Evolutionary conservation across 2,888 invertebrate genomes (phyloP).

Genomic region (Hermaeophaga mercurialis): DNA sequence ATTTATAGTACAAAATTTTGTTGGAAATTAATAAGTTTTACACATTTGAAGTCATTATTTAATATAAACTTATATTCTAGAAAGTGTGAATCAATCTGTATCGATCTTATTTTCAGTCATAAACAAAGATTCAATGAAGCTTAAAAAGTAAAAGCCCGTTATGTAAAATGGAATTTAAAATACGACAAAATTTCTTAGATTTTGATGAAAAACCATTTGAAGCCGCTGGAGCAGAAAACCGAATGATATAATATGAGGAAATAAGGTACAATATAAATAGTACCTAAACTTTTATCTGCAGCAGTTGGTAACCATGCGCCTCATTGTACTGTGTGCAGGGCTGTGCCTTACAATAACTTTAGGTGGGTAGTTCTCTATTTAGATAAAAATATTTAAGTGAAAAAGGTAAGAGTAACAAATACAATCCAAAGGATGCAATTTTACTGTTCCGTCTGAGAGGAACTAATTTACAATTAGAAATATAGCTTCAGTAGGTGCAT

Average conservation of each 20-base stretch:
- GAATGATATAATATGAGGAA: conserved; percentile 13
- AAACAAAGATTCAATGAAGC: not conserved
- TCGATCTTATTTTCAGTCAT: not conserved
- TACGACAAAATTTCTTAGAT: not conserved
- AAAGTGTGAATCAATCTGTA: not conserved
- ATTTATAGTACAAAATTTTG: too few species aligned
- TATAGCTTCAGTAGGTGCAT: too few species aligned
- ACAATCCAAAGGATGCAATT: too few species aligned
- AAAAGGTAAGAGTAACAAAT: too few species aligned
- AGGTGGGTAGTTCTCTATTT: not conserved
- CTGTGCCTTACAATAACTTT: conserved; percentile 46
- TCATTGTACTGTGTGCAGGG: conserved; percentile 49
- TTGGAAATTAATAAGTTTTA: too few species aligned
- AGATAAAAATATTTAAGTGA: too few species aligned
- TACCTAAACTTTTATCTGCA: conserved; percentile 3
- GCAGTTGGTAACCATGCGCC: conserved; percentile 47
- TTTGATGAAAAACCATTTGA: conserved; percentile 4
- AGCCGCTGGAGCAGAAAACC: conserved; percentile 7
- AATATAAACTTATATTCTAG: not conserved
- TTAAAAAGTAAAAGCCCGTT: conserved; percentile 8
- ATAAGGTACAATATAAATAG: conserved; percentile 19
- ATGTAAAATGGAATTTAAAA: conserved; percentile 1
- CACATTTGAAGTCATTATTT: not conserved
- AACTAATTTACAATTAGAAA: too few species aligned
- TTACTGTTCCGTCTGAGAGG: too few species aligned